Evolutionary conservation across 2,888 invertebrate species (phyloP).

Genomic region (Apodemia mormo): DNA sequence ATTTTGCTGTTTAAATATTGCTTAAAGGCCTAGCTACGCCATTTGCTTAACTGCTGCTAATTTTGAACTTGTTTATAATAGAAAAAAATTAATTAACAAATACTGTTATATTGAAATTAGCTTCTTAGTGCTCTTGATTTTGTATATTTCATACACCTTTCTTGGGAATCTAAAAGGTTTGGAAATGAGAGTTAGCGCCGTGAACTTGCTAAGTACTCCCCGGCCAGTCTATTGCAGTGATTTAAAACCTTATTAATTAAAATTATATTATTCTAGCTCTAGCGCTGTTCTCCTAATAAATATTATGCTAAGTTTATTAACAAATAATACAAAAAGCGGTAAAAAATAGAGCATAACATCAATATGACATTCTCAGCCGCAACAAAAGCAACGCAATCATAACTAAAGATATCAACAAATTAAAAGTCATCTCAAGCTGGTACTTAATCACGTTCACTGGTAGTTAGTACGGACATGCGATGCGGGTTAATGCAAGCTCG

Average conservation of each 20-base stretch:
- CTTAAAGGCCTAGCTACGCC: not conserved
- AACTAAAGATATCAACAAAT: constrained; percentile 15
- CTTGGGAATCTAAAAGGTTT: not conserved
- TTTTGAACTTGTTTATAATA: not conserved
- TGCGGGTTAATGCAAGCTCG: constrained; percentile 36
- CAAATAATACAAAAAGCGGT: not conserved
- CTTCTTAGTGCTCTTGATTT: not conserved
- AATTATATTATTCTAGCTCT: not conserved
- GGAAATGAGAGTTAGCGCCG: not conserved
- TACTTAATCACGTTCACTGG: constrained; percentile 11
- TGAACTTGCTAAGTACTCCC: not conserved
- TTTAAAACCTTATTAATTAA: too few species aligned
- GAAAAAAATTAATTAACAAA: not conserved
- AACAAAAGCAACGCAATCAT: constrained; percentile 14
- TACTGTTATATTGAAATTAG: not conserved
- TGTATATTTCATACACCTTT: not conserved
- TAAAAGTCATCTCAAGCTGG: constrained; percentile 9
- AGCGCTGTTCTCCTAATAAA: not conserved
- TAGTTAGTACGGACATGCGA: constrained; percentile 34
- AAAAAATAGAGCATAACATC: not conserved
- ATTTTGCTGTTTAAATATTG: not conserved
- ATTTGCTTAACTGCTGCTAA: not conserved
- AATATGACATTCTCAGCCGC: constrained; percentile 2
- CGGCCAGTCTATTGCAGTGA: not conserved
- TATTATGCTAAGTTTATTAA: not conserved